Conservation (phyloP, 2,797 vertebrate genomes). For the Micrastur ruficollis region DNA sequence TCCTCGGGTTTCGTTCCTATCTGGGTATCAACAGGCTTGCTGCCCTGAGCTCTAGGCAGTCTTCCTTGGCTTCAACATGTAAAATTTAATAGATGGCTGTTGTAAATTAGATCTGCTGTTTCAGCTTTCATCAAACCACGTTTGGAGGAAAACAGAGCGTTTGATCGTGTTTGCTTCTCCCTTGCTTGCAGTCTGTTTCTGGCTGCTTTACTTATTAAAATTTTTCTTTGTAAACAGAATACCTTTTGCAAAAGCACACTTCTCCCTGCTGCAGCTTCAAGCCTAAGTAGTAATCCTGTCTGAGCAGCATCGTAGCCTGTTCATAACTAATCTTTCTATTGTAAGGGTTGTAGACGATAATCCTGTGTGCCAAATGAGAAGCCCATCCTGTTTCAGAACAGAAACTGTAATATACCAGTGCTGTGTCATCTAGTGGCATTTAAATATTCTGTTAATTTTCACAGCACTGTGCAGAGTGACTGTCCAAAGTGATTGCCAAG, state of each 20-base stretch:
- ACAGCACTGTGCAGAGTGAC: accelerated
- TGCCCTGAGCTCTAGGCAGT: not conserved
- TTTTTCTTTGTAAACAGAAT: not conserved
- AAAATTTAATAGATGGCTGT: not conserved
- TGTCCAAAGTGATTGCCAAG: accelerated
- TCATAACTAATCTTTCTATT: not conserved
- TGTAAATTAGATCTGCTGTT: not conserved
- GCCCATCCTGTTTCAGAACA: not conserved
- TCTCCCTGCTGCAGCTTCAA: not conserved
- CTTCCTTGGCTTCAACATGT: not conserved
- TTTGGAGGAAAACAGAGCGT: accelerated
- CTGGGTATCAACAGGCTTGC: not conserved
- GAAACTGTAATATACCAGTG: not conserved
- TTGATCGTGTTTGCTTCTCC: not conserved
- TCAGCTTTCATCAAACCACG: not conserved
- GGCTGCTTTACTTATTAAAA: not conserved
- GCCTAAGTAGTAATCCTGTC: not conserved
- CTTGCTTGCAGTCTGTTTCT: not conserved
- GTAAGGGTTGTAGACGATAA: not conserved
- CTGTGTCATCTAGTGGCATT: not conserved
- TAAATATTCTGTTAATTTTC: not conserved
- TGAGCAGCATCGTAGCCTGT: not conserved
- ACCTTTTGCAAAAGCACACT: not conserved
- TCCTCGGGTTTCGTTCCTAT: not conserved
- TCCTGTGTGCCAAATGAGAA: not conserved